Conservation (phyloP, 2,888 invertebrate genomes). For the Microdon myrmicae region DNA sequence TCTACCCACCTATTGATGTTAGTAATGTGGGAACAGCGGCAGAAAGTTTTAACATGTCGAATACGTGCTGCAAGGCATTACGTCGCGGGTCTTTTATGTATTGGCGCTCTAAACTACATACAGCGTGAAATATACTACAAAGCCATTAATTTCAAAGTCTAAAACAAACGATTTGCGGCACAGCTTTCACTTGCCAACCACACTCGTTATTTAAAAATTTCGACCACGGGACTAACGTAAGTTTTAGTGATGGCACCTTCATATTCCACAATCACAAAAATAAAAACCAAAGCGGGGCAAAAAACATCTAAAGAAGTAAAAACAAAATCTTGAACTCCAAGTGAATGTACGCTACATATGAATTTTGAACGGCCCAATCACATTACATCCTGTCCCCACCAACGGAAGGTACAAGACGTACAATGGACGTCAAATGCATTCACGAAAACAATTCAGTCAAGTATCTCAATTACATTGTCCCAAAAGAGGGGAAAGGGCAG, state of each 20-base stretch:
- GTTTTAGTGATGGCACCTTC: not conserved
- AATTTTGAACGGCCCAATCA: constrained; percentile 12
- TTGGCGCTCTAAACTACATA: too few species aligned
- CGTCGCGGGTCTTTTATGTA: too few species aligned
- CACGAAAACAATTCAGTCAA: constrained; percentile 16
- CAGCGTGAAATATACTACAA: too few species aligned
- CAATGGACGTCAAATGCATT: too few species aligned
- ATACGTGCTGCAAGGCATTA: too few species aligned
- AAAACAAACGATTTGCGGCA: constrained; percentile 3
- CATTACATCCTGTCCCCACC: constrained; percentile 3
- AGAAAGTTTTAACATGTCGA: too few species aligned
- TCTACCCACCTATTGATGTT: too few species aligned
- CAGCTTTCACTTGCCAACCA: constrained; percentile 13
- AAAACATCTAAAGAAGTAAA: too few species aligned
- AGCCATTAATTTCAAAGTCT: too few species aligned
- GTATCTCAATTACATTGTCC: constrained; percentile 5
- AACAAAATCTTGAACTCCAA: constrained; percentile 10
- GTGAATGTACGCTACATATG: constrained; percentile 15
- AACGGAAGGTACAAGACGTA: constrained; percentile 5
- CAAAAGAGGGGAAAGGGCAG: constrained; percentile 25
- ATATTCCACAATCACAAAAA: not conserved
- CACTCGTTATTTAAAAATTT: not conserved
- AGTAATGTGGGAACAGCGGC: too few species aligned
- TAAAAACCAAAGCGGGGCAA: too few species aligned
- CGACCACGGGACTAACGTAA: not conserved